phyloP scores from a whole-genome alignment of 2,113 vertebrate species.

The Coturnix japonica region DNA sequence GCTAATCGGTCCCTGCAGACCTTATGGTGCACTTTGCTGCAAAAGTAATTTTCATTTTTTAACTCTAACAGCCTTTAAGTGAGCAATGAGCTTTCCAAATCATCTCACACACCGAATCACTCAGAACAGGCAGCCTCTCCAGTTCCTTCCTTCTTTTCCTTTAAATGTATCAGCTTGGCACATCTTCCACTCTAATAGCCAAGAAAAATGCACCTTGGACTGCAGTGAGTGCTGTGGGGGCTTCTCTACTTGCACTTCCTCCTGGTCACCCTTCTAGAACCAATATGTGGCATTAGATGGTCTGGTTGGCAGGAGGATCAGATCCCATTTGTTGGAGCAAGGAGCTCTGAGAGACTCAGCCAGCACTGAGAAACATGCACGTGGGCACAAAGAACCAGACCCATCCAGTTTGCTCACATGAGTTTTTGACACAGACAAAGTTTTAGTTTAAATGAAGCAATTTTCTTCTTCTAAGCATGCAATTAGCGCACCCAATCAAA shows the following conservation, averaged over 20 bases:
- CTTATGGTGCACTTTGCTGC: constrained; percentile 50
- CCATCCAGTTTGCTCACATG: neutral
- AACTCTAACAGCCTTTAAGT: constrained; percentile 56
- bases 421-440: neutral
- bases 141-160: neutral
- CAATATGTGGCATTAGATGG: fast-evolving
- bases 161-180: neutral
- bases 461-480: neutral
- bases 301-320: neutral
- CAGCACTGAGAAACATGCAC: fast-evolving
- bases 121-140: neutral
- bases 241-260: neutral
- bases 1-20: constrained; percentile 71
- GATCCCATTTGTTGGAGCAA: neutral
- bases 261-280: neutral
- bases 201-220: fast-evolving
- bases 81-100: constrained; percentile 39
- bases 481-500: neutral
- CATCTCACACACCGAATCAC: neutral
- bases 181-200: neutral
- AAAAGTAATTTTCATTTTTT: constrained; percentile 71
- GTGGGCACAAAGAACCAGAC: neutral
- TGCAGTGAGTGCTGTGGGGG: neutral
- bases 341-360: neutral
- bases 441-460: constrained; percentile 10